These are phyloP conservation scores for Eurytoma adleriae DNA, from an alignment of 2,888 invertebrate genomes.

Conservation along the genomic window DNA sequence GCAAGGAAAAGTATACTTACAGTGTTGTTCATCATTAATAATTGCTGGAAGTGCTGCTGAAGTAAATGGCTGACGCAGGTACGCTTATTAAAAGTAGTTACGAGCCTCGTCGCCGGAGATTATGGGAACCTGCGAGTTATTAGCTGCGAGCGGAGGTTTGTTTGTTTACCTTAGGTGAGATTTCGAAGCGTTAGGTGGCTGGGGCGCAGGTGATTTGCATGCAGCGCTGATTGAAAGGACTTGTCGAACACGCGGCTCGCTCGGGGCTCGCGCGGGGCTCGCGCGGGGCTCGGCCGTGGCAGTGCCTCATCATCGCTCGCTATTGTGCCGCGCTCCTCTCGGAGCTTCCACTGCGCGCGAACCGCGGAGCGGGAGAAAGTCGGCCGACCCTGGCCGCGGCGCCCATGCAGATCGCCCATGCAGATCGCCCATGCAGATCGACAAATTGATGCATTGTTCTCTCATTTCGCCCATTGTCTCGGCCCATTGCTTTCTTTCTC, in stretches of 20 bases:
- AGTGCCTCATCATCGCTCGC: background rate
- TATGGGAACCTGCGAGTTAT: background rate
- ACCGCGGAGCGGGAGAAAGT: constrained; percentile 10
- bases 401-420: constrained; percentile 25
- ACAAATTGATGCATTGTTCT: constrained; percentile 55
- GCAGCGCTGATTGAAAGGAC: constrained; percentile 62
- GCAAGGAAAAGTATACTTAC: too few species aligned
- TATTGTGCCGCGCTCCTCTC: background rate
- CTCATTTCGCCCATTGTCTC: constrained; percentile 37
- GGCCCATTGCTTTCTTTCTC: background rate
- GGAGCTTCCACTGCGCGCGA: background rate
- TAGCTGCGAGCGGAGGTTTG: constrained; percentile 9
- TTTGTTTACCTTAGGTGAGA: constrained; percentile 41
- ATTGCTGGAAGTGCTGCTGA: background rate
- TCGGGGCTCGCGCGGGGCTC: constrained; percentile 8
- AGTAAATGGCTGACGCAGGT: background rate
- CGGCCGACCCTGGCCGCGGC: background rate
- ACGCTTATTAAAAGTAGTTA: constrained; percentile 24
- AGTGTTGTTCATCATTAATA: background rate
- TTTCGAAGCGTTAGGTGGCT: constrained; percentile 22
- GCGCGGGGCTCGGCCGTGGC: background rate
- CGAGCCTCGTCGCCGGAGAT: background rate
- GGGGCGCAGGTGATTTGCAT: constrained; percentile 61
- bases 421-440: constrained; percentile 36
- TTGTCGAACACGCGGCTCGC: constrained; percentile 61